Base-by-base conservation (phyloP, 1,140 invertebrate genomes). In the Drosophila subobscura region DNA sequence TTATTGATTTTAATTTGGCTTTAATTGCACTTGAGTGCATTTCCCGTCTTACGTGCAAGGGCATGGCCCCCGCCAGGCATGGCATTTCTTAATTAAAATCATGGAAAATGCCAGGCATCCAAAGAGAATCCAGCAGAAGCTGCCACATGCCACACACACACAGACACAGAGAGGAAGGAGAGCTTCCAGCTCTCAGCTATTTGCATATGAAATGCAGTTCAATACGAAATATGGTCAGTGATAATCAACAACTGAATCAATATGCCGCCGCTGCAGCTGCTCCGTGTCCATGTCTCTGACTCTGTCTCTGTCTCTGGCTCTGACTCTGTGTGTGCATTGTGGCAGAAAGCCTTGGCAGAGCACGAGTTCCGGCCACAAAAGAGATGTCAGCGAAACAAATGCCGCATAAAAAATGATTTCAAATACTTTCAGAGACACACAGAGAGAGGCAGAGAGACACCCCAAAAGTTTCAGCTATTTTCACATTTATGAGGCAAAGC, bases 1-100 rank as follows among this genome's bases (percentile, higher is more conserved):
- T 85, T 86, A 85, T 85, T 85, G 81, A 85, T 86, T 85, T 85
- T 86, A 85, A 85, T 78, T 81, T 78, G 81, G 77, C 52, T 81
- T 86, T 86, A 85, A 85, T 86, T 85, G 81, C 83, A 81, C 83
- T 86, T 81, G 74, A 85, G 81, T 86, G 80, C 81, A 46, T 70
- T 70, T 55, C 60, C 46, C 60, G 55, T 79, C 77, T 72, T 72
- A 33, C 45, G 64, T 10, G 37, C 59, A 51, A 42, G 42, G 71
- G 67, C 45, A 70, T 63, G 70, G 33, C 54, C 70, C 45, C 67
- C 44, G 37, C 37, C 16, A 1, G 72, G 72, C 72, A 53, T 57
- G 76, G 66, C 59, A 85, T 86, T 86, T 71, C 83, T 88, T 88
- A 86, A 86, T 86, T 88, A 81, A 86, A 86, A 81, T 81, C 81